A percentile compares a stretch with the other conserved stretches of the same genome.
These are phyloP conservation scores for Neotragus moschatus DNA, from an alignment of 2,113 vertebrate genomes.

Conservation along the genomic window DNA sequence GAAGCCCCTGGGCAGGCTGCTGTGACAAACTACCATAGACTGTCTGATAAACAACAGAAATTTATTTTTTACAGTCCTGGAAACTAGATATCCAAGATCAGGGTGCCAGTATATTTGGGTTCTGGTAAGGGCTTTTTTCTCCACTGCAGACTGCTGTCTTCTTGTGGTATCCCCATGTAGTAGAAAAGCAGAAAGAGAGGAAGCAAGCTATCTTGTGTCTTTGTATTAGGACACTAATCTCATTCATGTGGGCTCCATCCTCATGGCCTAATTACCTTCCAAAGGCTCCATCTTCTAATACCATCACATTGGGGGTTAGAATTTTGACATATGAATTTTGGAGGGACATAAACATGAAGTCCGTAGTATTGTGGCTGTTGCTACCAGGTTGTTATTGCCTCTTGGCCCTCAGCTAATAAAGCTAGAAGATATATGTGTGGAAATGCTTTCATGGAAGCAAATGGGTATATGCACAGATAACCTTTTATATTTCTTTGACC, in stretches of 20 bases:
- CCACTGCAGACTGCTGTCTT: background rate
- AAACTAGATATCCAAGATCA: background rate
- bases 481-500: background rate
- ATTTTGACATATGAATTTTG: background rate
- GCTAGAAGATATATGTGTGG: background rate
- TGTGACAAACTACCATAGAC: background rate
- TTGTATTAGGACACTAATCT: background rate
- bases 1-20: background rate
- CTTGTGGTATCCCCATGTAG: background rate
- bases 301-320: background rate
- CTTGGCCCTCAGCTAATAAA: background rate
- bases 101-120: background rate
- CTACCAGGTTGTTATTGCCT: background rate
- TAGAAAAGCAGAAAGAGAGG: background rate
- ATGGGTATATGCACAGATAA: background rate
- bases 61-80: background rate
- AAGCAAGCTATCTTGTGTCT: background rate
- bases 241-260: background rate
- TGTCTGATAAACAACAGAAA: background rate
- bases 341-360: background rate
- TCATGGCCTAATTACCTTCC: background rate
- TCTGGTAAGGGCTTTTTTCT: background rate
- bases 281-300: background rate
- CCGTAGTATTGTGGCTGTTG: background rate
- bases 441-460: background rate